Base-by-base conservation (phyloP, 2,113 vertebrate species). In the Brachypodius melanocephalos region DNA sequence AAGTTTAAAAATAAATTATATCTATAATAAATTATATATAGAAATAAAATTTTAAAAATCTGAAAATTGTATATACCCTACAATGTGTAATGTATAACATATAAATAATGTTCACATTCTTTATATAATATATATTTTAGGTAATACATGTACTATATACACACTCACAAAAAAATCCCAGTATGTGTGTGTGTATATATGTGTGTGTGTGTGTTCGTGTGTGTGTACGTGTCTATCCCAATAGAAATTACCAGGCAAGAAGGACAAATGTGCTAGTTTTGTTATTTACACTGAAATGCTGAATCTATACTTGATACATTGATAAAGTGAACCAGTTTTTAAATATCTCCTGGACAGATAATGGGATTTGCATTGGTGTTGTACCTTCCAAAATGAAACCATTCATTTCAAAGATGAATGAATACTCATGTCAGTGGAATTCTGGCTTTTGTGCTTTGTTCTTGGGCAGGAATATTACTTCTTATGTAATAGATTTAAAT, bases 171-270 rank as follows among this genome's bases (percentile, higher is more conserved):
- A 61, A 45, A 28, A 4, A 1, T n/a, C 28, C 16, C 26, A 2
- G 1, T 16, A 5, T 22, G 0, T 48, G 3, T 40, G 1, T 58
- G 1, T 51, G 3, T 34, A 5, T 40, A 34, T 67, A 10, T 20
- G 3, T 19, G 0, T n/a, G 4, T 43, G 2, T 55, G 2, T 55
- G 2, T 48, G 6, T 40, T 1, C 28, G 38, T 38, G 2, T 36
- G 3, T 38, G 3, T 63, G 2, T 59, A 2, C 73, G 3, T 54
- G 10, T 48, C 2, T 72, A 36, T 42, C 32, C 9, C 31, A 11
- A 29, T 2, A 69, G 52, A 75, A 71, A 31, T 34, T 59, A 51
- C 12, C 8, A 55, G 49, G 19, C 85, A 72, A n/a, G 36, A 83
- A 80, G 12, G 61, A 48, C 5, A 51, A 46, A 49, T 31, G 16